A percentile compares a stretch with the other conserved stretches of the same genome.
These are phyloP conservation scores for Oenanthe melanoleuca DNA, from an alignment of 2,113 vertebrate genomes.

Conservation along the genomic window DNA sequence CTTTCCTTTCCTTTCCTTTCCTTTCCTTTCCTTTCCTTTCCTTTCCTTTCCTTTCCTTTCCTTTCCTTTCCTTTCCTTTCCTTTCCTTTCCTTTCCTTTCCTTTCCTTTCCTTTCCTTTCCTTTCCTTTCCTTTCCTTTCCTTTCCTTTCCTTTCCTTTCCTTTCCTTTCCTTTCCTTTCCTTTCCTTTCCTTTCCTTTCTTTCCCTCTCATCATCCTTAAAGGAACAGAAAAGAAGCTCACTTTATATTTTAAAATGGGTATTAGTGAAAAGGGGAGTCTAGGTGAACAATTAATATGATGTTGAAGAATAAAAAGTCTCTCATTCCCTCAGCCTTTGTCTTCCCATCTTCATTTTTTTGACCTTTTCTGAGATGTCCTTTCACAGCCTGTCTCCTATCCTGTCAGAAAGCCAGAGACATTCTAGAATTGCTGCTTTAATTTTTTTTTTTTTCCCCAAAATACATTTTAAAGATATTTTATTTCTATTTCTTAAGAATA, in stretches of 20 bases:
- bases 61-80: too few species aligned
- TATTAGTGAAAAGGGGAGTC: not conserved
- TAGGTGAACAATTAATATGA: not conserved
- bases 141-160: too few species aligned
- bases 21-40: accelerated
- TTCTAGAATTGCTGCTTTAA: not conserved
- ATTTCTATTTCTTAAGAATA: not conserved
- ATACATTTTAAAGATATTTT: not conserved
- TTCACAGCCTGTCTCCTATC: not conserved
- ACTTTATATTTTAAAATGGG: not conserved
- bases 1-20: accelerated
- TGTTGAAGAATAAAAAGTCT: not conserved
- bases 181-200: accelerated
- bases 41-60: not conserved
- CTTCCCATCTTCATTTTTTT: not conserved
- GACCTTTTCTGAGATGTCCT: not conserved
- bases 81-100: too few species aligned
- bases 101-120: accelerated
- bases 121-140: accelerated
- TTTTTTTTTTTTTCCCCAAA: not conserved
- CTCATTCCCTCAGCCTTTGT: not conserved
- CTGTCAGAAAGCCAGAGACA: not conserved
- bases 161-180: too few species aligned
- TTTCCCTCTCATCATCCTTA: not conserved
- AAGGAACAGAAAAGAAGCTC: not conserved